Base-by-base conservation (phyloP, 2,113 vertebrate species). In the Lampris incognitus region DNA sequence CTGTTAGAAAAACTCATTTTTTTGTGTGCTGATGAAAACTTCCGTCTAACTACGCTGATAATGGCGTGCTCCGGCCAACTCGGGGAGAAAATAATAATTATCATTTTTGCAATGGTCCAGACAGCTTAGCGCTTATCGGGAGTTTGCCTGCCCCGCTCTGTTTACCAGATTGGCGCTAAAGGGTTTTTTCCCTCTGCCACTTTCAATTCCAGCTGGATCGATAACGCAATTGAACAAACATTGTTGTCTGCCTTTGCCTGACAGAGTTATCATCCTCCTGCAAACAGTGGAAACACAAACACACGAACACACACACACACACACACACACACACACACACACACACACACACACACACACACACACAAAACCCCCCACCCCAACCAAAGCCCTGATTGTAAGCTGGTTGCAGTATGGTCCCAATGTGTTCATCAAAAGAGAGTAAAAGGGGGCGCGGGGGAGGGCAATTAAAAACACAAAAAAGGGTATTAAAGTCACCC, bases 391-490 rank as follows among this genome's bases (percentile, higher is more conserved):
- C 69, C 76, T 76, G 89, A 88, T 91, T 87, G 86, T 89, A 91
- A 87, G 88, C 91, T 76, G 90, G 88, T 85, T 81, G 85, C 64
- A 75, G 90, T 91, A 92, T 92, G 91, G 83, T 84, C 81, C 74
- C 91, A 88, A 90, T 91, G 93, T 92, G 92, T 89, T 92, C 78
- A 82, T 90, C 88, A 91, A 91, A 91, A 90, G 88, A 76, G 54
- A 79, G 81, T 83, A 44, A 61, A 65, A 84, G 83, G 82, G 89
- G 83, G 85, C 24, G 24, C 24, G 24, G 24, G 24, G 24, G 24
- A 24, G 86, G 69, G 87, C 91, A 94, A 94, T 94, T 94, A 94
- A 93, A 24, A 93, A 92, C 81, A 94, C 92, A 94, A 94, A 93
- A 93, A 92, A 66, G 84, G 83, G 91, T 85, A 93, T 95, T 94